Percentiles rank a stretch among this genome's conserved stretches.
phyloP scores from a whole-genome alignment of 2,888 invertebrate genomes.

The Drosophila subsilvestris region DNA sequence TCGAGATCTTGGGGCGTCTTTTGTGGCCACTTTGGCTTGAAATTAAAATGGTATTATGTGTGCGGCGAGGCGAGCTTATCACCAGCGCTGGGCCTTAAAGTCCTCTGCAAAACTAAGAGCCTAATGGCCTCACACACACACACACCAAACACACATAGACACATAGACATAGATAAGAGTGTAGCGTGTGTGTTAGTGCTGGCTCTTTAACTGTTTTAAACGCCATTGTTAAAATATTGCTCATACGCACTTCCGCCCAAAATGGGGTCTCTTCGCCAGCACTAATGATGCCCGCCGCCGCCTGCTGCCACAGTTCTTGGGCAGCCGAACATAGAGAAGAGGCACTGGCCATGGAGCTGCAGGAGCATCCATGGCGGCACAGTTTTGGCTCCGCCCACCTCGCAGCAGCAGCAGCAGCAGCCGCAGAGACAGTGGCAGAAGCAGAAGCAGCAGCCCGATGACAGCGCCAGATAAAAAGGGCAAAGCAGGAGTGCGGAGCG shows the following conservation, averaged over 20 bases:
- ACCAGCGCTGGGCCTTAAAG: slow-evolving; percentile 64
- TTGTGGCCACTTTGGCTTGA: slow-evolving; percentile 58
- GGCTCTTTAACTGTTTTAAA: slow-evolving; percentile 80
- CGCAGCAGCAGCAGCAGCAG: slow-evolving; percentile 42
- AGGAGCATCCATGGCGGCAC: slow-evolving; percentile 33
- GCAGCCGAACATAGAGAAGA: slow-evolving; percentile 47
- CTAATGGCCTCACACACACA: slow-evolving; percentile 67
- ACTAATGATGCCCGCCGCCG: slow-evolving; percentile 69
- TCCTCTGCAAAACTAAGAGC: slow-evolving; percentile 62
- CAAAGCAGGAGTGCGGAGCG: slow-evolving; percentile 46
- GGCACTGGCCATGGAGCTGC: slow-evolving; percentile 21
- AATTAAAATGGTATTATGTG: slow-evolving; percentile 71
- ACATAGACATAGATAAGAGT: slow-evolving; percentile 13
- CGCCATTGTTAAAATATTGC: slow-evolving; percentile 83
- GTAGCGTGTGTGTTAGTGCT: slow-evolving; percentile 42
- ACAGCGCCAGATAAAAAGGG: slow-evolving; percentile 63
- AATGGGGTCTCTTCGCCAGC: slow-evolving; percentile 74
- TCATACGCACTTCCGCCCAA: slow-evolving; percentile 79
- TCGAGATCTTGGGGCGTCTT: slow-evolving; percentile 49
- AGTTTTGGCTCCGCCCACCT: slow-evolving; percentile 62
- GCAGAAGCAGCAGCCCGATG: slow-evolving; percentile 59
- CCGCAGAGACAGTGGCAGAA: slow-evolving; percentile 20
- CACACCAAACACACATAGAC: slow-evolving; percentile 8
- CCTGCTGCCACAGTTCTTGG: slow-evolving; percentile 41
- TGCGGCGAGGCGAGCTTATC: slow-evolving; percentile 61